Evolutionary conservation across 2,888 invertebrate species (phyloP), one percentile per base, ranked within the genome.

Genomic region (Ptycholaimellus sp.): DNA sequence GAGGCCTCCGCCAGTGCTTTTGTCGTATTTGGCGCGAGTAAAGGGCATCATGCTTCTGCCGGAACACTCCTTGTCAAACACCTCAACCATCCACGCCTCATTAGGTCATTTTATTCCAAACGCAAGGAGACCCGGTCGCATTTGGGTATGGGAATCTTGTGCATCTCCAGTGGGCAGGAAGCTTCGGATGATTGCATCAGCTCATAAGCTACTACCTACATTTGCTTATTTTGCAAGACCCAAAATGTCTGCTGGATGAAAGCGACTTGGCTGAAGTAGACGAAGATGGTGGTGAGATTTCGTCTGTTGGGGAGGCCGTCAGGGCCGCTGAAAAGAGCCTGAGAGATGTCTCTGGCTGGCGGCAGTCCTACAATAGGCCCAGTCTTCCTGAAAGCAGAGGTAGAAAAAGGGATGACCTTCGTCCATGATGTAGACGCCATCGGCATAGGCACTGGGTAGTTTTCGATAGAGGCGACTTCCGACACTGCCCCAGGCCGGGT

Each of bases 101-200:
- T 43, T 33, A 1, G 41, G 38, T 37, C 52, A 51, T 43, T 52
- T 51, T 30, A 46, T 48, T 11, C n/a, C n/a, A n/a, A n/a, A n/a
- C n/a, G n/a, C n/a, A n/a, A n/a, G n/a, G 11, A 27, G 9, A 27
- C 11, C 42, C 45, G 25, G 62, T 90, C 90, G 58, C 87, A 87
- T 55, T 75, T 75, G 44, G 83, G 83, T 36, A 93, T 82, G 42
- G 80, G 77, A 41, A 93, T 87, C 45, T 76, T 75, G 59, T 87
- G 78, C 67, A 90, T 76, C 61, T 96, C 93, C 45, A 90, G 82
- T 1, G 93, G 93, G 57, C 93, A 96, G 1, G 87, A 82, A 21
- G 79, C 78, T 58, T 90, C 87, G 38, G 83, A 82, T 13, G 87
- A 85, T 78, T 90, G 83, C 48, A 90, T 76, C 51, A 96, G 76